Evolutionary conservation across 2,113 vertebrate species (phyloP), one percentile per base, ranked within the genome.

Genomic region (Spilogale gracilis): DNA sequence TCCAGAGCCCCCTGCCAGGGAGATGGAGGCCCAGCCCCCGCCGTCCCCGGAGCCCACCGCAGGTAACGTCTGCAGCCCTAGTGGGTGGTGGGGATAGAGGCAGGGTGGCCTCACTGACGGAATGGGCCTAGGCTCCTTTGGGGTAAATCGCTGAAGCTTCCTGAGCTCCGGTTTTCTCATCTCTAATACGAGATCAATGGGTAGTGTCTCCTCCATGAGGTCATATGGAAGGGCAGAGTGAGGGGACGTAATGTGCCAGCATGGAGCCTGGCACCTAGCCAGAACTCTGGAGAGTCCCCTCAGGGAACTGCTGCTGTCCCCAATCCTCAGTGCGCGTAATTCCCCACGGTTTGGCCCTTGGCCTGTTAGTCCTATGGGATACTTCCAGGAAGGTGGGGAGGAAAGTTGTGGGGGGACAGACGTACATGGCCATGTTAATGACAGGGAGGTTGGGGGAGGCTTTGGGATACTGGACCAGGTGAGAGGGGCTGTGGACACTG

Each of bases 1-100:
- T 43, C 93, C 97, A 60, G 97, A 97, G 32, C 89, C 84, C 6
- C 45, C 85, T 9, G 2, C 67, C 0, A 27, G 4, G 21, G 96
- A 97, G 54, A 3, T 0, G 0, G 96, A 97, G 43, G n/a, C 65
- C 10, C 84, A 0, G 20, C 76, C 16, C 2, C 76, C 54, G 0
- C 25, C 76, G 0, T 65, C 96, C 16, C 96, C 94, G 0, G 95
- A 94, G 54, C 76, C 0, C 16, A 4, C 82, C 48, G 81, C 90
- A 98, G 98, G 98, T 98, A 95, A 74, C 8, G 0, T 45, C 25
- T 9, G 5, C 6, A 8, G 54, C 92, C 43, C 52, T 16, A 0
- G 4, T 61, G 32, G 80, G 11, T 0, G 0, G 23, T 13, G 27
- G 81, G 58, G 8, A 20, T 5, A 12, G 60, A n/a, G 56, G 61